Evolutionary conservation across 2,888 invertebrate species (phyloP).

Genomic region (Drosophila neonasuta): DNA sequence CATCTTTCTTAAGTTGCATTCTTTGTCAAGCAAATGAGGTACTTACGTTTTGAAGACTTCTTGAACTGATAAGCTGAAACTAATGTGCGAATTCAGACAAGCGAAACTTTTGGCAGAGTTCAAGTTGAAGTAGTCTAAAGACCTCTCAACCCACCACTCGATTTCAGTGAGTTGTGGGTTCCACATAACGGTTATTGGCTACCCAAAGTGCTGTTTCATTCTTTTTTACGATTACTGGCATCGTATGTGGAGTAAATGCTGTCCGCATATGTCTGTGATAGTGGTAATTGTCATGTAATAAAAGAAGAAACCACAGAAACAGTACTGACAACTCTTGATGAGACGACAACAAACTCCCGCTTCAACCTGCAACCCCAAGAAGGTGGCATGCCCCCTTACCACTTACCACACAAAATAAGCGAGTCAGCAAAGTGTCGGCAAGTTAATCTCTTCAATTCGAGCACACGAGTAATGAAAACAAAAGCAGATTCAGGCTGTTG

Average conservation of each 20-base stretch:
- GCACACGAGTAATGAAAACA: not conserved
- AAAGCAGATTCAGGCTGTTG: not conserved
- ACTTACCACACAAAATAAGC: slow-evolving; percentile 10
- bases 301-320: slow-evolving; percentile 40
- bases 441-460: slow-evolving; percentile 18
- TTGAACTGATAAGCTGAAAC: slow-evolving; percentile 7
- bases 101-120: not conserved
- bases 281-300: slow-evolving; percentile 73
- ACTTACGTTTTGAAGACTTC: slow-evolving; percentile 3
- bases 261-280: slow-evolving; percentile 60
- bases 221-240: slow-evolving; percentile 56
- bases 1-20: not conserved
- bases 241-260: slow-evolving; percentile 43
- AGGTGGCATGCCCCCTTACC: slow-evolving; percentile 6
- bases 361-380: slow-evolving; percentile 51
- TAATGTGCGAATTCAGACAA: not conserved
- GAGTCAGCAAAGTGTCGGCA: slow-evolving; percentile 37
- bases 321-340: slow-evolving; percentile 40
- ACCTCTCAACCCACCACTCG: not conserved
- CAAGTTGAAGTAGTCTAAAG: slow-evolving; percentile 1
- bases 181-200: slow-evolving; percentile 53
- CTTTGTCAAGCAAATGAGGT: not conserved
- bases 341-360: slow-evolving; percentile 27
- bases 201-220: slow-evolving; percentile 61
- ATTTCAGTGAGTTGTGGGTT: slow-evolving; percentile 22